These are phyloP conservation scores for Thermophis baileyi DNA, from an alignment of 2,113 vertebrate species.

Conservation along the genomic window DNA sequence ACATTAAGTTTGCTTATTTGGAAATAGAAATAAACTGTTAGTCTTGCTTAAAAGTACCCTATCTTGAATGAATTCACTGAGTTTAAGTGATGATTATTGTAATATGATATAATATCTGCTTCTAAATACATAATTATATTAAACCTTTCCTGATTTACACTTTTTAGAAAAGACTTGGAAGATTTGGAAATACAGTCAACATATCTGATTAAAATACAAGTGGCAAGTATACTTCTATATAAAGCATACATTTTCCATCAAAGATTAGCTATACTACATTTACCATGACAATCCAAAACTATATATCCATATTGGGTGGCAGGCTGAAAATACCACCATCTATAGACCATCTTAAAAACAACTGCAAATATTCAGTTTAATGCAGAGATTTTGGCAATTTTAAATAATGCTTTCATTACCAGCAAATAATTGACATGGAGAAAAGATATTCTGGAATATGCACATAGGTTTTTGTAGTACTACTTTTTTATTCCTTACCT, in stretches of 20 bases:
- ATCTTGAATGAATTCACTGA: no score
- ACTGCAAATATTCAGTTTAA: background rate
- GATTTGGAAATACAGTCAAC: background rate
- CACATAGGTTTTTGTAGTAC: background rate
- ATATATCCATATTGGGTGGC: background rate
- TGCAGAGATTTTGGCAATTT: background rate
- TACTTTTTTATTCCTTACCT: background rate
- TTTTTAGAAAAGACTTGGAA: background rate
- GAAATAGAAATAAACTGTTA: no score
- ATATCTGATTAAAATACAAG: background rate
- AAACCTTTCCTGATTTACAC: background rate
- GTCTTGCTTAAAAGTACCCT: background rate
- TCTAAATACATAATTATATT: background rate
- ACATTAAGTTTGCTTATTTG: no score
- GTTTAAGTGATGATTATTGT: no score
- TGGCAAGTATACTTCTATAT: background rate
- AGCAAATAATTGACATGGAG: background rate
- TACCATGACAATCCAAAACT: background rate
- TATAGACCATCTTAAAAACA: background rate
- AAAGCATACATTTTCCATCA: background rate
- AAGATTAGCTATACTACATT: background rate
- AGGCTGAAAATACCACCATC: background rate
- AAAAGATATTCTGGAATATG: background rate
- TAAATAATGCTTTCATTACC: background rate
- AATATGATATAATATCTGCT: background rate